Base-by-base conservation (phyloP, 2,113 vertebrate genomes). In the Amphiprion ocellaris region DNA sequence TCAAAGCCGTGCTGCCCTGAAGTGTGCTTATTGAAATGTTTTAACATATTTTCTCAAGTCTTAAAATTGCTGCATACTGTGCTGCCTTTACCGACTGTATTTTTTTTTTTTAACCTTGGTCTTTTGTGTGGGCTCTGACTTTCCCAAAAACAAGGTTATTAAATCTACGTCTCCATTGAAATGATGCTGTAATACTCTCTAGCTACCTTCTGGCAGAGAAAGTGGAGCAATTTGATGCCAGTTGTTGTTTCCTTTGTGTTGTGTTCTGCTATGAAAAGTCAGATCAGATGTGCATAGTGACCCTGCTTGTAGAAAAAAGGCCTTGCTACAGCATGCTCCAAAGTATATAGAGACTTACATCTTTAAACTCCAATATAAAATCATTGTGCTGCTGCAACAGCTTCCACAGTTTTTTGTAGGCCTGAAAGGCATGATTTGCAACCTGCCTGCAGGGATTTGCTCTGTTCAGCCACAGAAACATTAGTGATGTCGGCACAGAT, bases 181-280 rank as follows among this genome's bases (percentile, higher is more conserved):
- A 19, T 65, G 14, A 19, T 14, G 12, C 41, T 46, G 23, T 28
- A 37, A 24, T 63, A 15, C 30, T 54, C 12, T 77, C 9, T 56
- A 33, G 71, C 41, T 15, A 24, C 60, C 55, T 19, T 30, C n/a
- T 81, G 74, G 55, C 44, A 50, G 44, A 67, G 55, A 4, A 50
- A 14, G 23, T n/a, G 16, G 5, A 7, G 21, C 21, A 1, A 5
- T 56, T 63, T 58, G 24, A 17, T 65, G 21, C 12, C 64, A 61
- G 33, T 23, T 60, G 12, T 10, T 60, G 52, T 50, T 54, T n/a
- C 55, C 19, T 70, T 24, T 63, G 10, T 44, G 39, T 68, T 37
- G 5, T 37, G 17, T 55, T 30, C 5, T 2, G 21, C 28, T 47
- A 24, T 82, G 46, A 24, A 78, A 74, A 47, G 10, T 64, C 21